phyloP scores from a whole-genome alignment of 2,113 vertebrate species.

The Myrmecophaga tridactyla region DNA sequence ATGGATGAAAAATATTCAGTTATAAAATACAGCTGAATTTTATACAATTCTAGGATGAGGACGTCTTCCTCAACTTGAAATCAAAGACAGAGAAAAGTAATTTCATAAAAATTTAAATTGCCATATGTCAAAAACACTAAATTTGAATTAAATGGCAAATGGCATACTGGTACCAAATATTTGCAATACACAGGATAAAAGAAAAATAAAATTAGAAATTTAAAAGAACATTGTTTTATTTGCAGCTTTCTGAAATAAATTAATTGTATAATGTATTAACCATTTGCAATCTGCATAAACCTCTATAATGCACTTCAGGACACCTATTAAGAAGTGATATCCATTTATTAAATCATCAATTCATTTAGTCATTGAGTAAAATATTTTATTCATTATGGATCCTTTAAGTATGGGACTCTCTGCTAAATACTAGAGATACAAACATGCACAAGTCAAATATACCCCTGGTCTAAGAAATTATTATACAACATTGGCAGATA shows the following conservation, averaged over 20 bases:
- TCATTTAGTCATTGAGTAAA: conserved; percentile 8
- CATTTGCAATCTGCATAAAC: neutral
- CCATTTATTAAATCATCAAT: neutral
- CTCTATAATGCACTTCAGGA: neutral
- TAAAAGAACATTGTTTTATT: neutral
- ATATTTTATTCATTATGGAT: neutral
- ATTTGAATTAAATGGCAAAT: neutral
- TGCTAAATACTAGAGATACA: neutral
- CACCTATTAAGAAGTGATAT: neutral
- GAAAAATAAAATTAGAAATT: neutral
- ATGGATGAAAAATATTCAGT: too few species aligned
- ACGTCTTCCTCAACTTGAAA: neutral
- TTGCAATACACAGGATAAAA: neutral
- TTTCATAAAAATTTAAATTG: neutral
- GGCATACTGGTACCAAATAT: neutral
- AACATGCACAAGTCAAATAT: neutral
- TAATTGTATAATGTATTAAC: neutral
- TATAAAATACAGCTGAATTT: neutral
- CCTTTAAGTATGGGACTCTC: neutral
- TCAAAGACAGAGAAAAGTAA: neutral
- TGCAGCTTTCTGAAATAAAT: neutral
- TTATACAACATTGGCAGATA: neutral
- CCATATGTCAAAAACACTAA: neutral
- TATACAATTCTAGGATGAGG: neutral
- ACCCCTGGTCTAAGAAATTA: neutral